Conservation (phyloP, 2,113 vertebrate genomes). For the Vulpes lagopus region DNA sequence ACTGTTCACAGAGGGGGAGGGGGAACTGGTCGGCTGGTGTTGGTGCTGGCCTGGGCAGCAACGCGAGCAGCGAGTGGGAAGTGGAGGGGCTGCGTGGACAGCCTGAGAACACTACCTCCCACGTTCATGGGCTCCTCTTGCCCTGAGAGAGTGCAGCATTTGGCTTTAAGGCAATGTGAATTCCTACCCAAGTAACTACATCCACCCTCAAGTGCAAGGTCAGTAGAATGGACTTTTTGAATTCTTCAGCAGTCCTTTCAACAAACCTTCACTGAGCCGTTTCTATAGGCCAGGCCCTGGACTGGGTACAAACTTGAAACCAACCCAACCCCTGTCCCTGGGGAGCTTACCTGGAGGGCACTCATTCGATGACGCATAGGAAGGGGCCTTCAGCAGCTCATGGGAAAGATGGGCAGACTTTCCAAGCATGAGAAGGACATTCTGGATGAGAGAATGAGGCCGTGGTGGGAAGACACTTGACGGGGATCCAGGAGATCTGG, state of each 20-base stretch:
- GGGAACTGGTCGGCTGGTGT: neutral
- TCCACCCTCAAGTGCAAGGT: neutral
- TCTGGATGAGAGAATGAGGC: neutral
- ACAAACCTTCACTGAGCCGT: neutral
- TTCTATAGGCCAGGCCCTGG: neutral
- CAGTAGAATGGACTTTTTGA: neutral
- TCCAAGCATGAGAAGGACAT: neutral
- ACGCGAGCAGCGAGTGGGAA: neutral
- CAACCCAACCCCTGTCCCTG: neutral
- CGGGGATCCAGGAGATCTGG: neutral
- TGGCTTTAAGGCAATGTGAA: neutral
- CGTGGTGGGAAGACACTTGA: neutral
- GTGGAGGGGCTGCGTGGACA: neutral
- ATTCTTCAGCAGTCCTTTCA: neutral
- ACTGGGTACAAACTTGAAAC: neutral
- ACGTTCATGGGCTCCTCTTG: rapidly evolving
- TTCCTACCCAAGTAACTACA: neutral
- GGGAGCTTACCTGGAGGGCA: neutral
- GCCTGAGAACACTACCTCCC: rapidly evolving
- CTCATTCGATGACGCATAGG: neutral
- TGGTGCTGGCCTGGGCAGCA: rapidly evolving
- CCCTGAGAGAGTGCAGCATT: neutral
- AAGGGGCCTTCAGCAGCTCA: neutral
- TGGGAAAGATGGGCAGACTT: neutral
- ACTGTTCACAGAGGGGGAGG: neutral